These are phyloP conservation scores for Bombus breviceps DNA, from an alignment of 1,140 invertebrate species.

Conservation along the genomic window DNA sequence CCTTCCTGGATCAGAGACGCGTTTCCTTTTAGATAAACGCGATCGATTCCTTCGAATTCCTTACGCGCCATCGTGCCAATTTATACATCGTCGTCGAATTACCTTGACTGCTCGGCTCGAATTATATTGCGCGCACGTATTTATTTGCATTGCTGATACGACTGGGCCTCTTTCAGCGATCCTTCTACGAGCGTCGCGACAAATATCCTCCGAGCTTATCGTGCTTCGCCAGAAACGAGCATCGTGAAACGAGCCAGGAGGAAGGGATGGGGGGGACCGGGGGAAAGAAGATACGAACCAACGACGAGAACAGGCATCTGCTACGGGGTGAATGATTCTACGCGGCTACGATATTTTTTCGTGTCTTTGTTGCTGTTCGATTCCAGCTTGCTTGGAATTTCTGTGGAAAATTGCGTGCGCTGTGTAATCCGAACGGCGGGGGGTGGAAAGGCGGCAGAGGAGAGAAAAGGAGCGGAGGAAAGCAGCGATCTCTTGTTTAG, in stretches of 20 bases:
- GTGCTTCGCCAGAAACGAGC: no score
- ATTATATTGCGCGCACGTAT: conserved; percentile 59
- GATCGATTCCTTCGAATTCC: conserved; percentile 41
- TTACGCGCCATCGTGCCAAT: conserved; percentile 36
- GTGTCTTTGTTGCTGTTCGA: not conserved
- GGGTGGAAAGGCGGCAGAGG: no score
- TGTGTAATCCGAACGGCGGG: not conserved
- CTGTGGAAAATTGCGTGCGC: not conserved
- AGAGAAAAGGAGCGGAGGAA: no score
- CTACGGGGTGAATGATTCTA: not conserved
- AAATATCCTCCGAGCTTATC: conserved; percentile 18
- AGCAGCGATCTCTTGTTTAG: not conserved
- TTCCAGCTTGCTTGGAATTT: not conserved
- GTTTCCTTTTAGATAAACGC: conserved; percentile 14
- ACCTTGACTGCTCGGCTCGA: conserved; percentile 15
- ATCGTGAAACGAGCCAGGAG: not conserved
- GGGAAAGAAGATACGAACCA: not conserved
- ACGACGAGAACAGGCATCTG: not conserved
- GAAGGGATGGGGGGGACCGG: no score
- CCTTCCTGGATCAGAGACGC: not conserved
- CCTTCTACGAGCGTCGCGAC: conserved; percentile 19
- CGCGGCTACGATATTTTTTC: not conserved
- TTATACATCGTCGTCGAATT: conserved; percentile 50
- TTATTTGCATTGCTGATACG: conserved; percentile 57
- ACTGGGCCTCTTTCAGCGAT: not conserved